Base-by-base conservation (phyloP, 2,797 vertebrate species). In the Tenualosa thibaudeaui region DNA sequence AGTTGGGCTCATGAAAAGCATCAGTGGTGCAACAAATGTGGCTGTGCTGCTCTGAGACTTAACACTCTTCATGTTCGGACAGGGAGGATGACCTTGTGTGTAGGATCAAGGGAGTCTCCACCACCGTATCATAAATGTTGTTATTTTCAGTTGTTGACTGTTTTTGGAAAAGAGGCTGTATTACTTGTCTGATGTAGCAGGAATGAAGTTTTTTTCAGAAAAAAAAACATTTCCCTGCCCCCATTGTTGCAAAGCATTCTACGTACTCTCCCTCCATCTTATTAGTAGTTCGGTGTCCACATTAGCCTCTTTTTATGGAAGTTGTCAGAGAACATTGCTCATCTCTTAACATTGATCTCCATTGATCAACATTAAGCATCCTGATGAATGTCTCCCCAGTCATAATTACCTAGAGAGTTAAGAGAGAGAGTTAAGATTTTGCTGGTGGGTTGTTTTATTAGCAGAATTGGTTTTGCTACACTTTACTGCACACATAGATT, bases 401-500 rank as follows among this genome's bases (percentile, higher is more conserved):
- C 1, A 43, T 43, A 43, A 43, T 75, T 15, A 40, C 17, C 1
- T 4, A 19, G 15, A 75, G 13, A 26, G 68, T 75, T 15, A 75
- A 58, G 51, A 13, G 46, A 46, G 46, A 46, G 31, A 31, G 46
- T 46, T 75, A 5, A 75, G 19, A 40, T 17, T 17, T 17, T 2
- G 68, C 71, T 60, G 71, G n/a, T 68, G 68, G 53, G 37, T 50
- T 82, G 84, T 82, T 51, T 49, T 60, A 51, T 85, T 46, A 81
- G 19, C 50, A 46, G 50, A 81, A 56, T 49, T 19, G 26, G 83
- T 37, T 84, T 5, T 49, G 19, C 13, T 75, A 2, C 24, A 50
- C 4, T 4, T n/a, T 75, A 24, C 7, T 53, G 60, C 40, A 22
- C 9, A 53, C 15, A 68, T 26, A 68, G 22, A 83, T 84, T 58